phyloP scores from a whole-genome alignment of 2,797 vertebrate genomes.

The Pogoniulus pusillus region DNA sequence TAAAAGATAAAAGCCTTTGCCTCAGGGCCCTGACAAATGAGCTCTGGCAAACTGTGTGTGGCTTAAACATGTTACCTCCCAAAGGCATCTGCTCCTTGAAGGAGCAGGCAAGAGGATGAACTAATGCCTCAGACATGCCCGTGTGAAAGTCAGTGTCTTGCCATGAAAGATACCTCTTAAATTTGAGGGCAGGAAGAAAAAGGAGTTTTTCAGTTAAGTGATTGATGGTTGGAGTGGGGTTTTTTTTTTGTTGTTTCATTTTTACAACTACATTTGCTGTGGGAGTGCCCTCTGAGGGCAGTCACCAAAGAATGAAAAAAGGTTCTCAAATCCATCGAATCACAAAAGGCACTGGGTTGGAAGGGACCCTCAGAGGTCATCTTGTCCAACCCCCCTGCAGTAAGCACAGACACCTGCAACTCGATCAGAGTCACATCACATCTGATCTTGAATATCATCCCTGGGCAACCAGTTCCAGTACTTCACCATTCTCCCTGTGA shows the following conservation, averaged over 20 bases:
- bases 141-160: background rate
- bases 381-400: no score
- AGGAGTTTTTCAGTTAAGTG: background rate
- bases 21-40: slow-evolving; percentile 45
- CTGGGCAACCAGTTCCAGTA: no score
- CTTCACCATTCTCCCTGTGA: no score
- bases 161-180: background rate
- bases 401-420: no score
- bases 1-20: slow-evolving; percentile 53
- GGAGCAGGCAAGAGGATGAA: background rate
- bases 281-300: background rate
- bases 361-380: no score
- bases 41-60: background rate
- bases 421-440: no score
- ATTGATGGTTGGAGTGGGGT: background rate
- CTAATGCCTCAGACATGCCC: background rate
- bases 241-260: background rate
- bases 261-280: background rate
- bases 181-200: background rate
- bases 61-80: background rate
- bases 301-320: background rate
- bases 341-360: no score
- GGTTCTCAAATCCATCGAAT: no score
- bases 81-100: background rate
- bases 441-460: no score